Evolutionary conservation across 2,113 vertebrate genomes (phyloP), one percentile per base, ranked within the genome.

Genomic region (Passer domesticus): DNA sequence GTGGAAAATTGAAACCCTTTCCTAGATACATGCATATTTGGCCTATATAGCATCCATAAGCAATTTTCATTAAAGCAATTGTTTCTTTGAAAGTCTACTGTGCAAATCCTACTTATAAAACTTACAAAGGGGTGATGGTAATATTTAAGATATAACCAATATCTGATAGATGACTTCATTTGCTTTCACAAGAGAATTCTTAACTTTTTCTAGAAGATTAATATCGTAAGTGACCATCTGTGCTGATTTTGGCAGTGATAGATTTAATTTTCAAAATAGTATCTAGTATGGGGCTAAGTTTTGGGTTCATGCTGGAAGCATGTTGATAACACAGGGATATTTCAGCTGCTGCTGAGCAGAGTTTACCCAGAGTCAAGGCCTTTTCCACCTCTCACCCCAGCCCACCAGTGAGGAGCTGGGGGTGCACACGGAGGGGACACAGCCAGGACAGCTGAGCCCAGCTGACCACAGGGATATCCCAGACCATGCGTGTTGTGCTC

Each of bases 1-100:
- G 39, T 15, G 44, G 62, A 83, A 94, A 56, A 60, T 2, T n/a
- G 49, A 60, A 94, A 56, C 35, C 6, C 25, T 47, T 62, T 76
- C 53, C n/a, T 3, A 15, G 46, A 9, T 21, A 41, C 11, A 23
- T 18, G 44, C 4, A 43, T 39, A 41, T 77, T 68, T 35, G 89
- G 83, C 19, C 39, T 59, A n/a, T 30, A 39, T 39, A 80, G 9
- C 6, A 31, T 30, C 89, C 68, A 43, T 43, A 39, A 93, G 18
- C 35, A 94, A 72, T 89, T 95, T 47, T 92, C 74, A 50, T 50
- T 33, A 83, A 93, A 72, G 27, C 28, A 94, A 75, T 80, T 80
- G 13, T 91, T 87, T 90, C 19, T 76, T 75, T 93, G n/a, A 6
- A 6, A 39, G 30, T 41, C 59, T 43, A 66, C 8, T 47, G 4